Evolutionary conservation across 2,797 vertebrate species (phyloP).

Genomic region (Thalassophryne amazonica): DNA sequence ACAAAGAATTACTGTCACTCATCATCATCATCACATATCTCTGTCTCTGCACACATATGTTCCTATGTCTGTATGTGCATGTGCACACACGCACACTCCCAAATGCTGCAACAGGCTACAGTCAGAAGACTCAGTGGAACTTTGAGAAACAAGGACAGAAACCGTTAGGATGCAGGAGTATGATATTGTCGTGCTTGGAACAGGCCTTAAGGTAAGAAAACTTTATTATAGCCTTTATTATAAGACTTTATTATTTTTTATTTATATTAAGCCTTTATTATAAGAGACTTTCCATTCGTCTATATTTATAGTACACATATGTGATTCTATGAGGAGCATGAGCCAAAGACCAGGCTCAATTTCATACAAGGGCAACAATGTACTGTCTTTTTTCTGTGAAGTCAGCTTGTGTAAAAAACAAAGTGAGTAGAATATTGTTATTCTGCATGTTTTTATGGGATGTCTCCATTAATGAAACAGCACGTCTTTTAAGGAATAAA

Average conservation of each 20-base stretch:
- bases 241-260: no score
- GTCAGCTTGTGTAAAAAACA: no score
- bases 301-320: background rate
- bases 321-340: accelerated
- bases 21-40: slow-evolving; percentile 30
- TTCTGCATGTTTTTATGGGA: no score
- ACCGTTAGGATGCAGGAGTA: slow-evolving; percentile 70
- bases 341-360: background rate
- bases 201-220: slow-evolving; percentile 77
- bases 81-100: background rate
- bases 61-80: slow-evolving; percentile 2
- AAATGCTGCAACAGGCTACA: background rate
- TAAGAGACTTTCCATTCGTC: no score
- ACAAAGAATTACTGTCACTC: slow-evolving; percentile 54
- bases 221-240: background rate
- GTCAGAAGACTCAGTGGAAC: background rate
- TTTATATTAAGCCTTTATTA: no score
- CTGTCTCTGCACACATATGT: background rate
- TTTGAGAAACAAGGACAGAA: background rate
- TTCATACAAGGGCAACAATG: background rate
- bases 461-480: no score
- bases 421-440: no score
- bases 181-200: slow-evolving; percentile 81
- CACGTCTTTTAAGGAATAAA: no score
- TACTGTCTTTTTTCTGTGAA: no score